Evolutionary conservation across 92 coral and sea anemone genomes (phyloP), one percentile per base, ranked within the genome.

Genomic region (Porites divaricata): DNA sequence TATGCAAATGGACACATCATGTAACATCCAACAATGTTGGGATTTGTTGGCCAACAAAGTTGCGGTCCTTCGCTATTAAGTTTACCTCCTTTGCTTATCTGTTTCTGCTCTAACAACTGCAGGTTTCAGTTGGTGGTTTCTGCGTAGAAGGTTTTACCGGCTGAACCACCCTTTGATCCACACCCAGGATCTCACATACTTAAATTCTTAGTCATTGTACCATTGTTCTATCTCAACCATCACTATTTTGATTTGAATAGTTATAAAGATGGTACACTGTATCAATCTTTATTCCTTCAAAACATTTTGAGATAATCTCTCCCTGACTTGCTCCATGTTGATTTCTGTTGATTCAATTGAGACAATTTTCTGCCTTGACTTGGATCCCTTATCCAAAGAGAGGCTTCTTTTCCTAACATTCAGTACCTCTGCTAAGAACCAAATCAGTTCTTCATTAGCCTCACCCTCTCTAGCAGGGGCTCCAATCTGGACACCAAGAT

Each of bases 361-460:
- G 21, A 94, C 76, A n/a, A 82, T 63, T 72, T 94, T 94, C 72
- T 85, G 75, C 57, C 90, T 81, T 83, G 95, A 89, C 57, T 88
- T 92, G 9, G 89, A 78, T 10, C 95, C 98, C 73, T 77, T 94
- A 63, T 91, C 95, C 19, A 94, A 24, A 7, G 89, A 77, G 25
- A 94, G 76, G 75, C 72, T 76, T 56, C 79, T 91, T 26, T 86
- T 91, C 51, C 75, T 87, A 24, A 94, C 56, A 24, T 74, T 83
- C 62, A 94, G 79, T 19, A 89, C 63, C n/a, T 88, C 72, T 15
- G 92, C 89, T 22, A 93, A 70, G 65, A 83, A 91, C 2, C 70
- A 73, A 12, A 93, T 85, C 17, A 93, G 88, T 67, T 91, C 97
- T 21, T 79, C 88, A 81, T 93, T 94, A 4, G 93, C 98, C 78